Percentiles rank a stretch among this genome's conserved stretches.
Conservation (phyloP, 2,888 invertebrate species). For the Leptodirus hochenwartii region DNA sequence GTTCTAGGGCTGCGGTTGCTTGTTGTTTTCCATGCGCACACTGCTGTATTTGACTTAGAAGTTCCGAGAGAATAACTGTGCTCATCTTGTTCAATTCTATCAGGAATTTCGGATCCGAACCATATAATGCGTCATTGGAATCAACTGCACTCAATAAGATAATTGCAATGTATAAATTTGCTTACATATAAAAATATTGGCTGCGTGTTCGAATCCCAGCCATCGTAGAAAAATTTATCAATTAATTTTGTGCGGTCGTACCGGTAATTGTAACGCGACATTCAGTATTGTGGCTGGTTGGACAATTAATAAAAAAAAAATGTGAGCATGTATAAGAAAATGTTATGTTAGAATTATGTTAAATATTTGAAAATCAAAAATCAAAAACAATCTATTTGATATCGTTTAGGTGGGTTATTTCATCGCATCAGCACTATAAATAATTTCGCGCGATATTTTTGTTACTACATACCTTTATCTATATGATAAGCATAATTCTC, state of each 20-base stretch:
- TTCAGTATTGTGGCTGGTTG: too few relatives aligned
- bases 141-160: too few relatives aligned
- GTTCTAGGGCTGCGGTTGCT: slow-evolving; percentile 51
- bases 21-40: slow-evolving; percentile 44
- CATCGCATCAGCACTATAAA: too few relatives aligned
- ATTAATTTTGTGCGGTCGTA: too few relatives aligned
- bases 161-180: too few relatives aligned
- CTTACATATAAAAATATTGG: too few relatives aligned
- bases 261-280: too few relatives aligned
- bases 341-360: slow-evolving; percentile 4
- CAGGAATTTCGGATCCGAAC: slow-evolving; percentile 73
- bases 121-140: slow-evolving; percentile 85
- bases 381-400: slow-evolving; percentile 5
- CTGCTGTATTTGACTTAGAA: slow-evolving; percentile 48
- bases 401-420: not conserved
- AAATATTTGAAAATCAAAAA: too few relatives aligned
- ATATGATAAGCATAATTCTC: slow-evolving; percentile 76
- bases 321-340: slow-evolving; percentile 8
- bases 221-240: too few relatives aligned
- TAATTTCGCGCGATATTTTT: too few relatives aligned
- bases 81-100: slow-evolving; percentile 61
- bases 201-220: too few relatives aligned
- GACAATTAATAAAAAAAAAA: slow-evolving; percentile 22
- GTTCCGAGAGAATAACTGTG: slow-evolving; percentile 56
- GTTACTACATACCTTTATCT: slow-evolving; percentile 44